These are phyloP conservation scores for Ptychodera flava DNA, from an alignment of 35 echinoderm and acorn worm species.

Conservation along the genomic window DNA sequence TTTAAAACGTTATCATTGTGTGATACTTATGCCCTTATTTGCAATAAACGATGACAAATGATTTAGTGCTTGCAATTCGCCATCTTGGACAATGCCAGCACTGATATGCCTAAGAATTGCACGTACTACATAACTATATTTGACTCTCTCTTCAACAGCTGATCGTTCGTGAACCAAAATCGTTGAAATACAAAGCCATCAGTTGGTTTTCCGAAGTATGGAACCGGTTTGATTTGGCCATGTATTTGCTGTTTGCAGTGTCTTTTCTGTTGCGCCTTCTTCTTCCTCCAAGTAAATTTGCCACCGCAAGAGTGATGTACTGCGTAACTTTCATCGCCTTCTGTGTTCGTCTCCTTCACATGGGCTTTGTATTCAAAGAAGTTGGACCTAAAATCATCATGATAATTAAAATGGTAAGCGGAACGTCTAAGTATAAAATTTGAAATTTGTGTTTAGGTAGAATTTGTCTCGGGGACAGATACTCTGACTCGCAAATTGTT, in stretches of 20 bases:
- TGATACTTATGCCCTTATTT: not conserved
- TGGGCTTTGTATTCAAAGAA: not conserved
- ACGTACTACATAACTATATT: not conserved
- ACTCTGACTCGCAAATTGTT: too few species aligned
- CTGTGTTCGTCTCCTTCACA: not conserved
- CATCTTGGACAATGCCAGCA: too few species aligned
- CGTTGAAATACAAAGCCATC: not conserved
- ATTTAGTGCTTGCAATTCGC: too few species aligned
- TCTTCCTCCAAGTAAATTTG: not conserved
- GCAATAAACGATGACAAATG: not conserved
- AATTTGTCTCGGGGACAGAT: too few species aligned
- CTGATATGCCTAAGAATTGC: too few species aligned
- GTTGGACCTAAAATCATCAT: not conserved
- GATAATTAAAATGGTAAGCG: not conserved
- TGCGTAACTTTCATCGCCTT: not conserved
- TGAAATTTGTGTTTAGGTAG: too few species aligned
- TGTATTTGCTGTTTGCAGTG: not conserved
- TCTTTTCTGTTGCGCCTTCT: not conserved
- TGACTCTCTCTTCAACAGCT: not conserved
- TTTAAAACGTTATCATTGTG: not conserved
- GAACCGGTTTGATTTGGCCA: not conserved
- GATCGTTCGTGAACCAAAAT: not conserved
- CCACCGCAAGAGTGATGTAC: not conserved
- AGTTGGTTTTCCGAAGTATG: not conserved
- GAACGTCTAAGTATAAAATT: too few species aligned